phyloP scores from a whole-genome alignment of 1,140 invertebrate species.

The Brachionus paranguensis region DNA sequence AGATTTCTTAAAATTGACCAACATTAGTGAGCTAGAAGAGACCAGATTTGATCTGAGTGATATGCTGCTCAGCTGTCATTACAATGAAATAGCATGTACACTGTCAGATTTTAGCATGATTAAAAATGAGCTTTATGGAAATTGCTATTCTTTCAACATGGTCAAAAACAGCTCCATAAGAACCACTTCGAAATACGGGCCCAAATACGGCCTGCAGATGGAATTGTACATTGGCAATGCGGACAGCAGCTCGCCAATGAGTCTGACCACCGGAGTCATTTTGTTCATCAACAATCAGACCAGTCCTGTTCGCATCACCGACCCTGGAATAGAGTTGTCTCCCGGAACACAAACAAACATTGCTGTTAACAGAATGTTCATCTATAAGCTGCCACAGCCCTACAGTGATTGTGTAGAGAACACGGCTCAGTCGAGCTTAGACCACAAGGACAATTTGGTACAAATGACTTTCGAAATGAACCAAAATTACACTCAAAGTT shows the following conservation, averaged over 20 bases:
- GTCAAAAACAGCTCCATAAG: not conserved
- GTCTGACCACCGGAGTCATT: not conserved
- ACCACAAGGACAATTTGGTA: not conserved
- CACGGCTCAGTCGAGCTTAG: not conserved
- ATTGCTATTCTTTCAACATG: conserved; percentile 19
- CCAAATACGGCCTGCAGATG: conserved; percentile 24
- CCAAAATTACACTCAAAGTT: conserved; percentile 13
- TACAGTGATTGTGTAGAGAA: conserved; percentile 13
- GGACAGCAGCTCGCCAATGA: conserved; percentile 16
- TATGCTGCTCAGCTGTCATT: conserved; percentile 11
- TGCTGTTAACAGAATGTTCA: conserved; percentile 23
- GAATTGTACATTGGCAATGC: conserved; percentile 8
- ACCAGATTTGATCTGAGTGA: not conserved
- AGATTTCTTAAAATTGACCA: not conserved
- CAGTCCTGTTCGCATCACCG: not conserved
- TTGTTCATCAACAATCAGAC: conserved; percentile 17
- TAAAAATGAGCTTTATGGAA: conserved; percentile 24
- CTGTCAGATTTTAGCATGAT: not conserved
- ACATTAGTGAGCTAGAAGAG: not conserved
- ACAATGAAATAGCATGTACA: not conserved
- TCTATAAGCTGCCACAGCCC: not conserved
- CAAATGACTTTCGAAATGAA: not conserved
- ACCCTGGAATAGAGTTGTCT: conserved; percentile 4
- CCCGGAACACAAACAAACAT: conserved; percentile 35
- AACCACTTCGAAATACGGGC: not conserved